Percentiles rank a stretch among this genome's conserved stretches.
These are phyloP conservation scores for Ceyx cyanopectus DNA, from an alignment of 2,113 vertebrate genomes.

Conservation along the genomic window DNA sequence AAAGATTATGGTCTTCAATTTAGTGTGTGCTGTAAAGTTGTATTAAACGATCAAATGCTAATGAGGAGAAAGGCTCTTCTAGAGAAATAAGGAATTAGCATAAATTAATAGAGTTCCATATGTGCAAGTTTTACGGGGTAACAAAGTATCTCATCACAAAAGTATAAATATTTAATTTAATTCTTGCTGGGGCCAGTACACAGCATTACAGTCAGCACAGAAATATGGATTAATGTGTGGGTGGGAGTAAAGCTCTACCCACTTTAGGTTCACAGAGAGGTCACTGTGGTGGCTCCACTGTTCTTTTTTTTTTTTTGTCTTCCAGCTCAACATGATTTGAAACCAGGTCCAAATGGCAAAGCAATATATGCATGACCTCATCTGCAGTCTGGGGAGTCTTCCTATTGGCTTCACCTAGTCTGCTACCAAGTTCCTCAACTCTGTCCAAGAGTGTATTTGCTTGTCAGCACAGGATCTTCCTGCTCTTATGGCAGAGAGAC, in stretches of 20 bases:
- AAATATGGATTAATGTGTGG: conserved; percentile 42
- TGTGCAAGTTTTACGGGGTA: conserved; percentile 56
- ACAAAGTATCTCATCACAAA: conserved; percentile 71
- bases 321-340: neutral
- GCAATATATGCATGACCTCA: neutral
- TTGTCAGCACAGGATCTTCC: neutral
- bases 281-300: neutral
- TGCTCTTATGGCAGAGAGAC: neutral
- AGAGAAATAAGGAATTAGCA: conserved; percentile 66
- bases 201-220: conserved; percentile 34
- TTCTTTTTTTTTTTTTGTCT: neutral
- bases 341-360: conserved; percentile 12
- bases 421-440: neutral
- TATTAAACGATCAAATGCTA: conserved; percentile 65
- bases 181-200: conserved; percentile 48
- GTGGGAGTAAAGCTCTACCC: neutral
- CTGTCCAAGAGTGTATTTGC: neutral
- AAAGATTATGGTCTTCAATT: conserved; percentile 56
- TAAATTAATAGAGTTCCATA: conserved; percentile 72
- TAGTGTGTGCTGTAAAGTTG: conserved; percentile 45
- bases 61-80: conserved; percentile 59
- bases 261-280: neutral
- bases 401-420: neutral
- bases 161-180: conserved; percentile 75
- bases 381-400: neutral